Conservation (phyloP, 2,797 vertebrate species). For the Lagodon rhomboides region DNA sequence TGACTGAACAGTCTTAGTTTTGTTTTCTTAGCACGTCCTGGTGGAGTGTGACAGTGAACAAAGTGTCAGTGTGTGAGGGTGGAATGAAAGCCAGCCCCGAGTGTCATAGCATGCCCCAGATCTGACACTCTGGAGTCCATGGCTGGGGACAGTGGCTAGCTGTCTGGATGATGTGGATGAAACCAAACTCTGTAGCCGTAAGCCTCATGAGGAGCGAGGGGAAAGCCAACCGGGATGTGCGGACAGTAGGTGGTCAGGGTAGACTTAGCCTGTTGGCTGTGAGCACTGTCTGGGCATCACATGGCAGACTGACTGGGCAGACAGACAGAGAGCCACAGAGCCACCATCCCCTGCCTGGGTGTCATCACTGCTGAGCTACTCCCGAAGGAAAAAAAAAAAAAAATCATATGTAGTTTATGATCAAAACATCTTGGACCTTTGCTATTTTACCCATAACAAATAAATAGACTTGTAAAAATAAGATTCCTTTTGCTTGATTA, state of each 20-base stretch:
- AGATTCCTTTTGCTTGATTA: background rate
- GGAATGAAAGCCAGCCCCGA: conserved; percentile 72
- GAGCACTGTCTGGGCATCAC: conserved; percentile 45
- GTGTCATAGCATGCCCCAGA: conserved; percentile 74
- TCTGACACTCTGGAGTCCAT: conserved; percentile 66
- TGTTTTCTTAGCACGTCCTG: conserved; percentile 86
- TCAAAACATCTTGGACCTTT: background rate
- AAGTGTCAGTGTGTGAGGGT: conserved; percentile 76
- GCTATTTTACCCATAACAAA: background rate
- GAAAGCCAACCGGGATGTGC: conserved; percentile 30
- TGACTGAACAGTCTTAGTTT: conserved; percentile 70
- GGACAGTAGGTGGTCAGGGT: conserved; percentile 41
- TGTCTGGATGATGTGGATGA: conserved; percentile 43
- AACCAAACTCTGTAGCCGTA: conserved; percentile 28
- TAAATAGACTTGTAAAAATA: too few relatives aligned
- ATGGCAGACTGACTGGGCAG: conserved; percentile 38
- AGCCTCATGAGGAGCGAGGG: conserved; percentile 27
- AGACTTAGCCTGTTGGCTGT: conserved; percentile 35
- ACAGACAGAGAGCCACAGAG: conserved; percentile 20
- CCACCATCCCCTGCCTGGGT: background rate
- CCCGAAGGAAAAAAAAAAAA: background rate
- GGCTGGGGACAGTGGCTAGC: conserved; percentile 55
- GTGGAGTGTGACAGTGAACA: conserved; percentile 76
- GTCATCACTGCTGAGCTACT: conserved; percentile 4
- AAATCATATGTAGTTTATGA: background rate